Evolutionary conservation across 2,113 vertebrate species (phyloP), one percentile per base, ranked within the genome.

Genomic region (Naja naja): DNA sequence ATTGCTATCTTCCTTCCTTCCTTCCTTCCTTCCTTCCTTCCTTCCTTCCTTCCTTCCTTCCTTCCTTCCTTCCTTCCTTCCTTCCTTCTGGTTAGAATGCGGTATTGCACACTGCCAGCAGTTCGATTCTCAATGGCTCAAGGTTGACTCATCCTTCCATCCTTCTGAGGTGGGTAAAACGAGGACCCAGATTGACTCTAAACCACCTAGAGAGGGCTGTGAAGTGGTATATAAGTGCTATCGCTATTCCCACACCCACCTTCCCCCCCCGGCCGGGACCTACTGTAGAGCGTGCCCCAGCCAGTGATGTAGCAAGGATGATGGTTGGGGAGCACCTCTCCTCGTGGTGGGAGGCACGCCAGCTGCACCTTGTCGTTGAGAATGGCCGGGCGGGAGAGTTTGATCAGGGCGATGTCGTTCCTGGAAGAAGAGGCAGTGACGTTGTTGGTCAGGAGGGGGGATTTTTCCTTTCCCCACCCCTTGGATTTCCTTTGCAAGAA

Each of bases 281-380:
- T 94, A 97, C 97, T 97, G 52, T 88, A 93, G 55, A 97, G 96
- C 0, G 95, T 94, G 14, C 97, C 97, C 97, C 97, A 97, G 92
- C 97, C 97, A 0, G 14, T 95, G 93, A 97, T 94, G 94, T 95
- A 97, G 92, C 96, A 97, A 0, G 91, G 91, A 18, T 16, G 4
- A 3, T 39, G 30, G 0, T 97, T 93, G 88, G 94, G 94, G 64
- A 97, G 90, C 53, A 97, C 87, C 2, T 95, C 85, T 0, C 89
- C 95, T 0, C 91, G 58, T 0, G 95, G 92, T 8, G 96, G 97
- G 20, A 97, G 93, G 34, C 60, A 91, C 58, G 93, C 97, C 0
- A 94, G 47, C 93, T 96, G 89, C 87, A 92, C 87, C 12, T 53
- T 10, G 5, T 95, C 93, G 81, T 91, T 94, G 30, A 97, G 93